These are phyloP conservation scores for Epizoanthus illoricatus DNA, from an alignment of 92 coral and sea anemone genomes.

Conservation along the genomic window DNA sequence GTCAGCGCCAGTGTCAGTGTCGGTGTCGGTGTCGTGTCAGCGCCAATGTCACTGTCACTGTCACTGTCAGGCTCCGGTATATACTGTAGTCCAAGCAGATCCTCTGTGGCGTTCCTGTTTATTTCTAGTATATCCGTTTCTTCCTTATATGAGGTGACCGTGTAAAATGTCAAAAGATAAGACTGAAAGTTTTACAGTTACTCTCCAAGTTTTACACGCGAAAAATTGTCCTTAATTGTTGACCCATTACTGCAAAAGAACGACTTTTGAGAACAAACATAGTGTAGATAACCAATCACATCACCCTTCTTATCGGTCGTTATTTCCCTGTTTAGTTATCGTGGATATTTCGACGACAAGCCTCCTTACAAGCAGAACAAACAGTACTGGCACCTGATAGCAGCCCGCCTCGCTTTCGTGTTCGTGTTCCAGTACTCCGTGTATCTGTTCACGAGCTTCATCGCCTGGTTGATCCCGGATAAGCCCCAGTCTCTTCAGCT, in stretches of 20 bases:
- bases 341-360: slow-evolving; percentile 67
- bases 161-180: too few relatives aligned
- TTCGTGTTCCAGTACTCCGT: slow-evolving; percentile 80
- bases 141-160: too few relatives aligned
- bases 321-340: slow-evolving; percentile 52
- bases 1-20: too few relatives aligned
- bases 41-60: too few relatives aligned
- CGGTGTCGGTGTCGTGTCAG: too few relatives aligned
- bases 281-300: background rate
- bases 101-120: too few relatives aligned
- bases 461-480: slow-evolving; percentile 86
- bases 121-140: too few relatives aligned
- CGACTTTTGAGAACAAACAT: background rate
- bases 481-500: slow-evolving; percentile 65
- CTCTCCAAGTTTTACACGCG: too few relatives aligned
- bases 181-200: too few relatives aligned
- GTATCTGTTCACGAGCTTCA: slow-evolving; percentile 56
- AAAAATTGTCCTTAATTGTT: background rate
- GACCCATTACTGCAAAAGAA: too few relatives aligned
- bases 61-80: too few relatives aligned
- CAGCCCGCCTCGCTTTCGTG: slow-evolving; percentile 88
- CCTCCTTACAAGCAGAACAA: slow-evolving; percentile 58
- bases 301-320: background rate
- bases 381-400: slow-evolving; percentile 85
- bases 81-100: too few relatives aligned